phyloP scores from a whole-genome alignment of 2,113 vertebrate species.

The Alosa alosa region DNA sequence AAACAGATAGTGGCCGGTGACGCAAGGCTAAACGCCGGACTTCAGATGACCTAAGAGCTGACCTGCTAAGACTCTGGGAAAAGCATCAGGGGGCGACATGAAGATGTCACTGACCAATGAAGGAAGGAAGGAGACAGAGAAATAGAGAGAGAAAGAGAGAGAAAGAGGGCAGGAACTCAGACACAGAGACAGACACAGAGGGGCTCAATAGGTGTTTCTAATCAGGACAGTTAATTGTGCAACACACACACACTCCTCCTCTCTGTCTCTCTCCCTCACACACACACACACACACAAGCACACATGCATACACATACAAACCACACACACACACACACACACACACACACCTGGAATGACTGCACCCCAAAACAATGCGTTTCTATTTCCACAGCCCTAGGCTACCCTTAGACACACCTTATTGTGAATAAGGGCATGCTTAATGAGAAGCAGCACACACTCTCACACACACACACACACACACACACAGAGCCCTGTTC shows the following conservation, averaged over 20 bases:
- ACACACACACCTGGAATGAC: not conserved
- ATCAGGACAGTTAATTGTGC: not conserved
- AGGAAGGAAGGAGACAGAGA: not conserved
- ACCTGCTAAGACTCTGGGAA: not conserved
- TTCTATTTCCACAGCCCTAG: not conserved
- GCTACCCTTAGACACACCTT: not conserved
- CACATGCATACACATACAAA: not conserved
- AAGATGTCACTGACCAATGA: not conserved
- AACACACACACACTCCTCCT: not conserved
- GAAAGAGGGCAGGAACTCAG: slow-evolving; percentile 5
- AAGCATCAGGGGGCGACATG: not conserved
- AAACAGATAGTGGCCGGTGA: slow-evolving; percentile 36
- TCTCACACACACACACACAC: not conserved
- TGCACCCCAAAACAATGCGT: not conserved
- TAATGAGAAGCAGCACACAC: not conserved
- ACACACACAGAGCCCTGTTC: not conserved
- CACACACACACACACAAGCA: not conserved
- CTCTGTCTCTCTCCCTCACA: too few relatives aligned
- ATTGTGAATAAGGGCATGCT: not conserved
- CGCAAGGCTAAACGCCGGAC: slow-evolving; percentile 10
- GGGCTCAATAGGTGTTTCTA: not conserved
- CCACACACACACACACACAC: not conserved
- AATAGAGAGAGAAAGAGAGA: not conserved
- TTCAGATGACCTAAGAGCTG: not conserved
- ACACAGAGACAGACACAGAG: too few relatives aligned